Evolutionary conservation across 92 coral and sea anemone genomes (phyloP).

Genomic region (Siderastrea siderea): DNA sequence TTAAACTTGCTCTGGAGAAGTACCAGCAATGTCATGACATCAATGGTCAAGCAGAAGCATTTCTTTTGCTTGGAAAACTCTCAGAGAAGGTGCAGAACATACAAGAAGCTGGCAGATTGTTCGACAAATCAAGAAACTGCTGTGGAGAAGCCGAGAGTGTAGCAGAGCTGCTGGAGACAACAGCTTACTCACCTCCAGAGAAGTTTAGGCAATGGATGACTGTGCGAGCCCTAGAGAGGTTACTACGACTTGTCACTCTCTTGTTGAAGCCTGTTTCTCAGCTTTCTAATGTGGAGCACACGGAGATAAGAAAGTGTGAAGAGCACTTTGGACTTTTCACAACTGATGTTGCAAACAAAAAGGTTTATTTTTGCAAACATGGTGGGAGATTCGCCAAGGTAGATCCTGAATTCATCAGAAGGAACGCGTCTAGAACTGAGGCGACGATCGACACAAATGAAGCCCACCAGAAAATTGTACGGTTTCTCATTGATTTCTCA

Average conservation of each 20-base stretch:
- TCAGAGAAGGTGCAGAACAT: slow-evolving; percentile 29
- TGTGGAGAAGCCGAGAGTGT: slow-evolving; percentile 77
- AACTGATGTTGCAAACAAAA: not conserved
- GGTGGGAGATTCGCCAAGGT: slow-evolving; percentile 37
- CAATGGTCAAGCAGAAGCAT: not conserved
- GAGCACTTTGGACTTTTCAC: too few relatives aligned
- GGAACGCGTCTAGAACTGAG: slow-evolving; percentile 15
- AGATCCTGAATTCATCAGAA: slow-evolving; percentile 16
- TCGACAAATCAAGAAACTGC: slow-evolving; percentile 55
- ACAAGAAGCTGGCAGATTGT: slow-evolving; percentile 68
- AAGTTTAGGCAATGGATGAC: too few relatives aligned
- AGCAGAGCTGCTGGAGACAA: too few relatives aligned
- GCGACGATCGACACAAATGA: slow-evolving; percentile 39
- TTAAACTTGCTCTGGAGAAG: not conserved
- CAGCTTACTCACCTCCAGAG: too few relatives aligned
- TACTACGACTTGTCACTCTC: not conserved
- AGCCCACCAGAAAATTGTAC: slow-evolving; percentile 52
- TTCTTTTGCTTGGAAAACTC: slow-evolving; percentile 63
- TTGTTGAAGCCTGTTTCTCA: slow-evolving; percentile 59
- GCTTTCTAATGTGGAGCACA: slow-evolving; percentile 49
- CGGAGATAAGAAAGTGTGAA: too few relatives aligned
- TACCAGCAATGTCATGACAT: slow-evolving; percentile 65
- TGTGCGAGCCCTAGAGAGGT: too few relatives aligned
- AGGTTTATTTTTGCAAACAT: slow-evolving; percentile 27
- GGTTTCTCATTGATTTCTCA: slow-evolving; percentile 28